Conservation (phyloP, 2,888 invertebrate genomes). For the Epistrophe eligans region DNA sequence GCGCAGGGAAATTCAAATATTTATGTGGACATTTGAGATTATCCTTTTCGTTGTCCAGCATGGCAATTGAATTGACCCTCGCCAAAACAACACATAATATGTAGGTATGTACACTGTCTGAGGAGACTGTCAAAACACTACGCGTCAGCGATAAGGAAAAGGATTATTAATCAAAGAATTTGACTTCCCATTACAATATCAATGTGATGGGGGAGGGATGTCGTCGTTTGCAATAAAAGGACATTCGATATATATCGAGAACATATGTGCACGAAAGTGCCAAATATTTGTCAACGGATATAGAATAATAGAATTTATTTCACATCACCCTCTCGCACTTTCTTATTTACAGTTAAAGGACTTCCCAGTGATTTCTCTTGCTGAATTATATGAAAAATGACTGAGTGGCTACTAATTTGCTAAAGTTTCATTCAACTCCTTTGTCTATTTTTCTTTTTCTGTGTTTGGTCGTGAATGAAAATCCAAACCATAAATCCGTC, state of each 20-base stretch:
- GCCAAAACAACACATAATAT: conserved; percentile 18
- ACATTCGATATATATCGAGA: conserved; percentile 34
- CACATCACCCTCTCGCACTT: conserved; percentile 1
- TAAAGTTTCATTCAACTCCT: conserved; percentile 49
- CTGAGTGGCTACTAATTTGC: conserved; percentile 72
- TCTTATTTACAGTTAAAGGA: background rate
- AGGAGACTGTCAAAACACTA: conserved; percentile 71
- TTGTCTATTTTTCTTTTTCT: conserved; percentile 24
- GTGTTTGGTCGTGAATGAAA: conserved; percentile 34
- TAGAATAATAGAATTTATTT: conserved; percentile 52
- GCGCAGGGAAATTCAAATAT: conserved; percentile 80
- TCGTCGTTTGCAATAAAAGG: conserved; percentile 22
- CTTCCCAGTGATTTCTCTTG: conserved; percentile 27
- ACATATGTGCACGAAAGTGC: conserved; percentile 61
- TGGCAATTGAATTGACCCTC: conserved; percentile 68
- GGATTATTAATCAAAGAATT: conserved; percentile 83
- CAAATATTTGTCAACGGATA: conserved; percentile 66
- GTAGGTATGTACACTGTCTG: conserved; percentile 17
- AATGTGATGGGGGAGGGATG: background rate
- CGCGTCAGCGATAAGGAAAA: conserved; percentile 77
- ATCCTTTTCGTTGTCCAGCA: conserved; percentile 78
- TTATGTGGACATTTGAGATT: conserved; percentile 83
- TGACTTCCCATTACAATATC: conserved; percentile 76
- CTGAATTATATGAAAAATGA: conserved; percentile 30
- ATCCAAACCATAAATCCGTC: conserved; percentile 77